These are phyloP conservation scores for Teleiodes luculella DNA, from an alignment of 2,888 invertebrate species.

Conservation along the genomic window DNA sequence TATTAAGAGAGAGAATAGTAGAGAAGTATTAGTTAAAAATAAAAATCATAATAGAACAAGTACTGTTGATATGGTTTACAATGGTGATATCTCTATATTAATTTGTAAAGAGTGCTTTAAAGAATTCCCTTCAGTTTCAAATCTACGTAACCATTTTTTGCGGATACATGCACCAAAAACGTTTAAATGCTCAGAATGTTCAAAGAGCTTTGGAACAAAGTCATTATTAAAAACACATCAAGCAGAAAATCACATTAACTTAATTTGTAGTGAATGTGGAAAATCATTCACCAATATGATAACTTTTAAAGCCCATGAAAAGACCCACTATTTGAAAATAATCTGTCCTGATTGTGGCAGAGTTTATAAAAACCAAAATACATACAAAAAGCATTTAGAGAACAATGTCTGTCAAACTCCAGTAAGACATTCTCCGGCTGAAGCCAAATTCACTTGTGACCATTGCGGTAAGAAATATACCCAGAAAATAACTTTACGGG, in stretches of 20 bases:
- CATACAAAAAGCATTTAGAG: slow-evolving; percentile 33
- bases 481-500: slow-evolving; percentile 31
- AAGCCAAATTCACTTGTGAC: slow-evolving; percentile 32
- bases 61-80: slow-evolving; percentile 1
- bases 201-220: slow-evolving; percentile 15
- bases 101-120: slow-evolving; percentile 52
- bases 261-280: slow-evolving; percentile 39
- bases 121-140: slow-evolving; percentile 37
- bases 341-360: slow-evolving; percentile 38
- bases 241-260: slow-evolving; percentile 22
- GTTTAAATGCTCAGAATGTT: slow-evolving; percentile 21
- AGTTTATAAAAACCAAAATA: slow-evolving; percentile 31
- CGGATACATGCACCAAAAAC: slow-evolving; percentile 21
- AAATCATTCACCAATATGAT: slow-evolving; percentile 33
- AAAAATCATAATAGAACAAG: neutral
- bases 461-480: slow-evolving; percentile 38
- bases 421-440: slow-evolving; percentile 21
- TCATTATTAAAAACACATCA: slow-evolving; percentile 6
- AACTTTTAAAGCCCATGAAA: slow-evolving; percentile 34
- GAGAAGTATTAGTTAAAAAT: neutral
- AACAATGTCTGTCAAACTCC: slow-evolving; percentile 28
- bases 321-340: slow-evolving; percentile 27
- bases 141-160: slow-evolving; percentile 35
- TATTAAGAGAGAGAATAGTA: no score
- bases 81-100: slow-evolving; percentile 24